A percentile compares a stretch with the other conserved stretches of the same genome.
Evolutionary conservation across 2,113 vertebrate species (phyloP).

Genomic region (Aviceda subcristata): DNA sequence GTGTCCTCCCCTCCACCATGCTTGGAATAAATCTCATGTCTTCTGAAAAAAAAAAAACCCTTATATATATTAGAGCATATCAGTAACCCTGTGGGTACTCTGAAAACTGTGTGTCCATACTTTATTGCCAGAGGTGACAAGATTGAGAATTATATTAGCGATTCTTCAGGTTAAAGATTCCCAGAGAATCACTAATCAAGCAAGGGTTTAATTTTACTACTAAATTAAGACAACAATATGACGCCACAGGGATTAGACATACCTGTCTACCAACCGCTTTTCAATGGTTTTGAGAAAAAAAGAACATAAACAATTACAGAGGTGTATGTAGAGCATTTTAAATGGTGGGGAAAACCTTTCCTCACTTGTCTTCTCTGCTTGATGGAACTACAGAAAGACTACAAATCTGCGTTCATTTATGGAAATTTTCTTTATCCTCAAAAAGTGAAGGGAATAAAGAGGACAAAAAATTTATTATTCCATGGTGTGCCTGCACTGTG

Average conservation of each 20-base stretch:
- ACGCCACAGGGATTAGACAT: neutral
- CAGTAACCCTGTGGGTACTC: neutral
- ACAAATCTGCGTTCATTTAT: neutral
- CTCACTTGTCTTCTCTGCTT: neutral
- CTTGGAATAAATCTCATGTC: neutral
- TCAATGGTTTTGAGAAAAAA: neutral
- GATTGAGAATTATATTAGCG: neutral
- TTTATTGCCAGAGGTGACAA: neutral
- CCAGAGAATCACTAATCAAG: neutral
- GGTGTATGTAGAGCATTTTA: neutral
- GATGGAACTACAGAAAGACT: neutral
- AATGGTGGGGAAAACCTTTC: neutral
- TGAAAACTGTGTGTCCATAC: neutral
- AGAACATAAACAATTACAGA: neutral
- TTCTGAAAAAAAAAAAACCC: neutral
- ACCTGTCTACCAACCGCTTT: neutral
- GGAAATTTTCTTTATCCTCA: neutral
- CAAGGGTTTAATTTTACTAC: neutral
- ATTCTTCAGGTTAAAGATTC: neutral
- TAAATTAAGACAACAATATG: neutral
- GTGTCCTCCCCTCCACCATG: fast-evolving
- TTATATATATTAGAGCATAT: neutral
- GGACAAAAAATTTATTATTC: neutral
- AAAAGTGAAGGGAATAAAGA: neutral
- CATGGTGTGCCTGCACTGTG: neutral